Percentiles rank a stretch among this genome's conserved stretches.
These are phyloP conservation scores for Phenganax subtilis DNA, from an alignment of 92 coral and sea anemone species.

Conservation along the genomic window DNA sequence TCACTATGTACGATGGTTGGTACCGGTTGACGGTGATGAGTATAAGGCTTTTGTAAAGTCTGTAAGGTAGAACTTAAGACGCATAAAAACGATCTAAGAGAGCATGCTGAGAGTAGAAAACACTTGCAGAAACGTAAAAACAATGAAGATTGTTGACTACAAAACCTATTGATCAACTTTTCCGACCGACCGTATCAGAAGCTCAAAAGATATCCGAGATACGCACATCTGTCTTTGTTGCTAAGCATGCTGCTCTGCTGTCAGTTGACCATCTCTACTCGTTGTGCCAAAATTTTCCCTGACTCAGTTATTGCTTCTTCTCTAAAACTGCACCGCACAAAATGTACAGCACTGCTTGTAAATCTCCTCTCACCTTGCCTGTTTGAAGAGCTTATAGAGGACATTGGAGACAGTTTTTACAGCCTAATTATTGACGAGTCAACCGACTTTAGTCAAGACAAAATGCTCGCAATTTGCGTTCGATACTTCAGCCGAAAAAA, in stretches of 20 bases:
- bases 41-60: conserved; percentile 5
- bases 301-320: conserved; percentile 6
- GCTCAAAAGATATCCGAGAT: conserved; percentile 22
- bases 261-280: conserved; percentile 10
- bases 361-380: conserved; percentile 18
- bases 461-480: conserved; percentile 17
- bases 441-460: conserved; percentile 2
- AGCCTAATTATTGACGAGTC: background rate
- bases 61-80: conserved; percentile 11
- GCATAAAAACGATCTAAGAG: conserved; percentile 6
- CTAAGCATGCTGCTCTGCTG: conserved; percentile 20
- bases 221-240: conserved; percentile 10
- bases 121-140: conserved; percentile 1
- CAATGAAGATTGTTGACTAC: conserved; percentile 17
- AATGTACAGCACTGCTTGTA: conserved; percentile 15
- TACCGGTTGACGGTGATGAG: conserved; percentile 9
- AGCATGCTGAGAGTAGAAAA: conserved; percentile 13
- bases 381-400: background rate
- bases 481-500: conserved; percentile 9
- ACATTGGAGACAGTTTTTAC: background rate
- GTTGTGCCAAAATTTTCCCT: conserved; percentile 4
- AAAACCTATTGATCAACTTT: conserved; percentile 10
- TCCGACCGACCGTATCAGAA: conserved; percentile 15
- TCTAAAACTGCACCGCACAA: conserved; percentile 16
- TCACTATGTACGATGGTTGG: background rate